These are phyloP conservation scores for Fulmarus glacialis DNA, from an alignment of 2,113 vertebrate species.

Conservation along the genomic window DNA sequence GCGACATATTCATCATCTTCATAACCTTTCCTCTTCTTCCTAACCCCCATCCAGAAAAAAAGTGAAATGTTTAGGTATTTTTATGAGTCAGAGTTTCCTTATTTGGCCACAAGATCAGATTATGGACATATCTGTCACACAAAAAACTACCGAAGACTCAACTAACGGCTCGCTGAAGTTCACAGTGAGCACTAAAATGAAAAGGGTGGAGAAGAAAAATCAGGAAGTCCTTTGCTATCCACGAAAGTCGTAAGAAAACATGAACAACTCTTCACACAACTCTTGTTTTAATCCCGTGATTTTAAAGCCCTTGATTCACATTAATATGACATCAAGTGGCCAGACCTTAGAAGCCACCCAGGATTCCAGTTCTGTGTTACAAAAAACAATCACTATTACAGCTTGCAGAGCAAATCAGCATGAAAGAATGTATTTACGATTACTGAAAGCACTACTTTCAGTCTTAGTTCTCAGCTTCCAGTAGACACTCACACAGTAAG, in stretches of 20 bases:
- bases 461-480: background rate
- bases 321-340: background rate
- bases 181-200: background rate
- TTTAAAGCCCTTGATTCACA: background rate
- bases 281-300: background rate
- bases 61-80: background rate
- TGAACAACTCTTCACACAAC: background rate
- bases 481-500: background rate
- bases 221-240: background rate
- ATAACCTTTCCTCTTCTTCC: slow-evolving; percentile 92
- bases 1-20: slow-evolving; percentile 87
- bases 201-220: background rate
- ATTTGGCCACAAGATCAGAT: background rate
- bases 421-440: fast-evolving
- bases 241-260: background rate
- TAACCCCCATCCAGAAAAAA: slow-evolving; percentile 46
- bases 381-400: background rate
- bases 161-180: background rate
- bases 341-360: background rate
- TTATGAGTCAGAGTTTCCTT: background rate
- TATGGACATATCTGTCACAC: background rate
- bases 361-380: background rate
- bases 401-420: too few species aligned
- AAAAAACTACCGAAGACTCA: background rate
- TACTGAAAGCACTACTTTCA: background rate